Evolutionary conservation across 2,113 vertebrate genomes (phyloP).

Genomic region (Dendrocopos noguchii): DNA sequence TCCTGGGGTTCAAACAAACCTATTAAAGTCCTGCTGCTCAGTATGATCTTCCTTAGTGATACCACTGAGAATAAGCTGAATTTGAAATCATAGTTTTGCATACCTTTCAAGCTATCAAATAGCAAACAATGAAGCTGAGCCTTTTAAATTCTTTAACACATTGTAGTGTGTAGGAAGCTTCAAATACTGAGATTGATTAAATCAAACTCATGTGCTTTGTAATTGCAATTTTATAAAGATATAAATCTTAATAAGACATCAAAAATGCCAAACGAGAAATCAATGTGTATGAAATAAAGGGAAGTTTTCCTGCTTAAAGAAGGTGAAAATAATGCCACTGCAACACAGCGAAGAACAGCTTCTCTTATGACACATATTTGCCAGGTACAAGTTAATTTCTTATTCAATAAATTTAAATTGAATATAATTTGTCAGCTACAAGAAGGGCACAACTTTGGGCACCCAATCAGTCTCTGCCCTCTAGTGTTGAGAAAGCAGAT

Average conservation of each 20-base stretch:
- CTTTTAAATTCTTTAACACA: conserved; percentile 58
- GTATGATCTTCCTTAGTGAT: conserved; percentile 65
- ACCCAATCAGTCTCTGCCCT: conserved; percentile 80
- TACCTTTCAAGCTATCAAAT: conserved; percentile 68
- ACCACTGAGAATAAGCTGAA: conserved; percentile 68
- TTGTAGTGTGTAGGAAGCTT: conserved; percentile 14
- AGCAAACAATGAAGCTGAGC: conserved; percentile 46
- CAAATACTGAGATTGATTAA: conserved; percentile 26
- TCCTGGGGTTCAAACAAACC: conserved; percentile 71
- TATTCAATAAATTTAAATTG: conserved; percentile 62
- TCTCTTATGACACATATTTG: not conserved
- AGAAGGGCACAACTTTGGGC: conserved; percentile 76
- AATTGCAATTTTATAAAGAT: conserved; percentile 24
- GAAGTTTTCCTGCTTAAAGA: conserved; percentile 2
- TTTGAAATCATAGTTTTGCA: conserved; percentile 68
- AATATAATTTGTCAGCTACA: conserved; percentile 66
- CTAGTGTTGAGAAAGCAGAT: conserved; percentile 85
- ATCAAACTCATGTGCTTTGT: conserved; percentile 18
- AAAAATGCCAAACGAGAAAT: not conserved
- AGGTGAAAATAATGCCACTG: conserved; percentile 4
- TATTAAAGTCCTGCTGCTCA: conserved; percentile 68
- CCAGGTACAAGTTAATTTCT: conserved; percentile 27
- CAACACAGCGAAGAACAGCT: not conserved
- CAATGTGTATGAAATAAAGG: not conserved
- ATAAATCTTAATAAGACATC: not conserved